phyloP scores from a whole-genome alignment of 1,140 invertebrate genomes.

The Saccostrea echinata region DNA sequence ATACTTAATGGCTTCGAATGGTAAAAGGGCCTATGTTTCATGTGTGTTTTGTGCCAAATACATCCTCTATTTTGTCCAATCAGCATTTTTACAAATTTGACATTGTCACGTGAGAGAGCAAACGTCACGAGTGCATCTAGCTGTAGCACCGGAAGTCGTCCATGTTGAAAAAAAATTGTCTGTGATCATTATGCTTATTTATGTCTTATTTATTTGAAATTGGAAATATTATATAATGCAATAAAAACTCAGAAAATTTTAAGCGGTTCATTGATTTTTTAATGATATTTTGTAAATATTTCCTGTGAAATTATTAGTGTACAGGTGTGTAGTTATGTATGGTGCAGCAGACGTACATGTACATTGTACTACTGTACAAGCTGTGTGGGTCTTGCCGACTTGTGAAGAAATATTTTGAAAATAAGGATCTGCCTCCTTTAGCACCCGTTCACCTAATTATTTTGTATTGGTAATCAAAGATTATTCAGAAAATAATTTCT shows the following conservation, averaged over 20 bases:
- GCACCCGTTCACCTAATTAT: not conserved
- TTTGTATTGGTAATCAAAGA: not conserved
- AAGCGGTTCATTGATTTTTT: not conserved
- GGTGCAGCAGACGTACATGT: no score
- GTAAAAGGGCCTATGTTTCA: not conserved
- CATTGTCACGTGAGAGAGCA: not conserved
- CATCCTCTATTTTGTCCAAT: conserved; percentile 24
- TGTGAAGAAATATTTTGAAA: no score
- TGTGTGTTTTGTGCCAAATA: not conserved
- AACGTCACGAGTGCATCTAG: conserved; percentile 14
- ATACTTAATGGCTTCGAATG: not conserved
- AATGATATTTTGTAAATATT: not conserved
- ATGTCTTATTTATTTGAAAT: conserved; percentile 38
- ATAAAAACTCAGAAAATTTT: conserved; percentile 1
- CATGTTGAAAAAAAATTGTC: not conserved
- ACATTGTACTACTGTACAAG: no score
- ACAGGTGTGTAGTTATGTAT: not conserved
- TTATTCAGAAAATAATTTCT: not conserved
- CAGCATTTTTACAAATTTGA: not conserved
- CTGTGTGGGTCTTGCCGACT: no score
- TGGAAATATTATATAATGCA: conserved; percentile 30
- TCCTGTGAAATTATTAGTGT: not conserved
- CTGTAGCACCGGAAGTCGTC: conserved; percentile 14
- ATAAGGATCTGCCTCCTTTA: not conserved
- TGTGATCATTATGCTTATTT: conserved; percentile 33